Base-by-base conservation (phyloP, 2,888 invertebrate species). In the Thereva unica region DNA sequence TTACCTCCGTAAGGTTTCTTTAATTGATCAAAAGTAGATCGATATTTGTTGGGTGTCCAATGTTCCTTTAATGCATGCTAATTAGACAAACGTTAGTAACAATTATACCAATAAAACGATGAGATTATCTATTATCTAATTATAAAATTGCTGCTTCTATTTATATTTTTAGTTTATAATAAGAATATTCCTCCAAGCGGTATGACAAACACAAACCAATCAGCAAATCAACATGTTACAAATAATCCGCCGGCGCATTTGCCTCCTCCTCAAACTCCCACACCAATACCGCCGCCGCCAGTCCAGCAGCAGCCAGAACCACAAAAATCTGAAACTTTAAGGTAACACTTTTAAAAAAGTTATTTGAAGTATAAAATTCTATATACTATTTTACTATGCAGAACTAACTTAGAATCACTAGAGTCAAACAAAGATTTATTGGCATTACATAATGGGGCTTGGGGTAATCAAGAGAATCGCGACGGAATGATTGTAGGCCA, bases 381-480 rank as follows among this genome's bases (percentile, higher is more conserved):
- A 49, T 9, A 9, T 35, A 53, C 10, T 47, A 38, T 6, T 49
- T 61, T 38, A 8, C 6, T 52, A 42, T 44, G 47, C 38, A 80
- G 80, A 41, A 77, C 80, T 4, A 80, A 79, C 72, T 71, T 80
- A 68, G 80, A 81, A 64, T 77, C 79, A 2, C 75, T 80, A 49
- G 79, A 81, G 72, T 81, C 82, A 1, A 87, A 87, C 73, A 87
- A 87, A 75, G 88, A 89, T 77, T 78, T 89, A 40, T 77, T 89
- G 72, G 87, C 88, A 9, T 79, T 88, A 66, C 88, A 89, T 73
- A 89, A 88, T 76, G 88, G 88, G 12, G 86, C 87, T 41, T 89
- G 88, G 88, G 78, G 82, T 10, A 77, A 79, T 42, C 73, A 72
- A 54, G 76, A 73, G 10, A 67, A 42, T 56, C 72, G 72, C n/a